Evolutionary conservation across 2,888 invertebrate genomes (phyloP).

Genomic region (Erebia epiphron): DNA sequence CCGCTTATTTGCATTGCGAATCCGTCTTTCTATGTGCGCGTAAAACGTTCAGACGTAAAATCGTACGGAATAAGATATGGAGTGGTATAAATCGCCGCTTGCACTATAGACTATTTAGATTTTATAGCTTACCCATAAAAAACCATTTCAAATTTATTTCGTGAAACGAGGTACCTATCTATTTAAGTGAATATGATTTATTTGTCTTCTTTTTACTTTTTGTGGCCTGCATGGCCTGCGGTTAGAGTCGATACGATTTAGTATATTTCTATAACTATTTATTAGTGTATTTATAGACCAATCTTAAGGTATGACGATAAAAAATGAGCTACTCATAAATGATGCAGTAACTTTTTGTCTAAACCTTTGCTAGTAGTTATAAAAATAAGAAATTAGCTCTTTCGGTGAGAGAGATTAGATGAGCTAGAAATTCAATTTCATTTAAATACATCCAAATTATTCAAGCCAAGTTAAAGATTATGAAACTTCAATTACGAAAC

Average conservation of each 20-base stretch:
- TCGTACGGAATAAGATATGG: slow-evolving; percentile 70
- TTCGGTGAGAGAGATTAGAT: too few species aligned
- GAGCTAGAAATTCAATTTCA: neutral
- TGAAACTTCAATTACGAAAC: neutral
- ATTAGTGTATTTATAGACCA: too few species aligned
- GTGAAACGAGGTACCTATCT: neutral
- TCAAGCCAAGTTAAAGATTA: neutral
- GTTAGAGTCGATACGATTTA: neutral
- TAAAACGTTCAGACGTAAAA: slow-evolving; percentile 67
- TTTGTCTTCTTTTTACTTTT: neutral
- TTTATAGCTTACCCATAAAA: slow-evolving; percentile 62
- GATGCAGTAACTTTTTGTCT: neutral
- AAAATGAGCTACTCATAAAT: neutral
- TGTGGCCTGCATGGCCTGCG: neutral
- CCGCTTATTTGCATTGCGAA: slow-evolving; percentile 72
- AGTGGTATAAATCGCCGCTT: slow-evolving; percentile 51
- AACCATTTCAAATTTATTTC: slow-evolving; percentile 9
- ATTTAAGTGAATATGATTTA: slow-evolving; percentile 2
- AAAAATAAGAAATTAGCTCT: neutral
- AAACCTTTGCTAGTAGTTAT: neutral
- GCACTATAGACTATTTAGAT: slow-evolving; percentile 62
- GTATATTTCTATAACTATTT: neutral
- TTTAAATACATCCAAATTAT: neutral
- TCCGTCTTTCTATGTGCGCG: slow-evolving; percentile 59
- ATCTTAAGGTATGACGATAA: neutral